Conservation (phyloP, 2,797 vertebrate species). For the Alcedo atthis region DNA sequence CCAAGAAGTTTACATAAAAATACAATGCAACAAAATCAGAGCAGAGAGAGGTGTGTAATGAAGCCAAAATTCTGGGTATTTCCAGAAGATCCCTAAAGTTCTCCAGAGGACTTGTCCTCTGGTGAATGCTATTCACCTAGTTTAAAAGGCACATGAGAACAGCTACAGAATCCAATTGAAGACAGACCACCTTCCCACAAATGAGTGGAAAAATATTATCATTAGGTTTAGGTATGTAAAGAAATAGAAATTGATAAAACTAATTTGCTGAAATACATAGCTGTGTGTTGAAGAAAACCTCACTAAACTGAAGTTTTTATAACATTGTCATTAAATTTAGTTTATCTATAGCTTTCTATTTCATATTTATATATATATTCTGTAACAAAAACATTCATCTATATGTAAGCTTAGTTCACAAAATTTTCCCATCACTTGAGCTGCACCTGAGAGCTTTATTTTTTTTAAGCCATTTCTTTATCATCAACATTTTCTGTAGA, state of each 20-base stretch:
- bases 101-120: too few relatives aligned
- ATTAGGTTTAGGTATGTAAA: too few relatives aligned
- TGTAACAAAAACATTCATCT: neutral
- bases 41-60: neutral
- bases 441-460: neutral
- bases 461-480: neutral
- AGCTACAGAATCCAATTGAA: too few relatives aligned
- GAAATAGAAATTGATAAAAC: too few relatives aligned
- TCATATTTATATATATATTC: slow-evolving; percentile 19
- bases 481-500: neutral
- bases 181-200: too few relatives aligned
- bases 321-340: neutral
- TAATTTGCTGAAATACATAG: too few relatives aligned
- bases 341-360: neutral
- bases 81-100: too few relatives aligned
- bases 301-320: neutral
- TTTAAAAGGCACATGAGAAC: too few relatives aligned
- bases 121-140: too few relatives aligned
- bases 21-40: neutral
- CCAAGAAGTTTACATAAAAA: neutral
- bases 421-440: slow-evolving; percentile 2
- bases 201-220: too few relatives aligned
- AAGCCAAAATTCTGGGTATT: neutral
- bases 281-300: neutral
- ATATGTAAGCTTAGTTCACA: neutral